Evolutionary conservation across 2,888 invertebrate species (phyloP).

Genomic region (Amiota mariae): DNA sequence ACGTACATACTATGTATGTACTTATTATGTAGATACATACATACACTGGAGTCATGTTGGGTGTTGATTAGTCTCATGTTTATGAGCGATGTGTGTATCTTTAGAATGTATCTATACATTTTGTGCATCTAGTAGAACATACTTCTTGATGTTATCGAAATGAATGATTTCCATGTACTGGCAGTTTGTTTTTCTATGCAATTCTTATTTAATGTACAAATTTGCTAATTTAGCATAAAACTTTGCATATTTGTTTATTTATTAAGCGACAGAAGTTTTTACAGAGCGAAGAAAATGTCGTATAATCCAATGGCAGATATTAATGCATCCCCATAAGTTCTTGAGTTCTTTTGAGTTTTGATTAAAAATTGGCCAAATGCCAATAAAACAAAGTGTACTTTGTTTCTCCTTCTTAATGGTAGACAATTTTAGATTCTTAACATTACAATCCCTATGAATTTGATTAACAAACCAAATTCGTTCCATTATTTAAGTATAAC

Average conservation of each 20-base stretch:
- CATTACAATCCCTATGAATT: no score
- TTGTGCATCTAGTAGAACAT: background rate
- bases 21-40: no score
- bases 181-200: conserved; percentile 60
- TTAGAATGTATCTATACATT: background rate
- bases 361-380: conserved; percentile 70
- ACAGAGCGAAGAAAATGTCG: conserved; percentile 22
- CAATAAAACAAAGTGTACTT: background rate
- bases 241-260: conserved; percentile 70
- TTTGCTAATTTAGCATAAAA: conserved; percentile 74
- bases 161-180: conserved; percentile 61
- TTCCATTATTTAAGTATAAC: no score
- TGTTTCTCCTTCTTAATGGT: background rate
- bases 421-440: conserved; percentile 3
- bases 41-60: conserved; percentile 13
- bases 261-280: conserved; percentile 41
- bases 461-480: no score
- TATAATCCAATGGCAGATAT: conserved; percentile 59
- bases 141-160: conserved; percentile 28
- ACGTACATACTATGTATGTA: no score
- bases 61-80: conserved; percentile 20
- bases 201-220: conserved; percentile 71
- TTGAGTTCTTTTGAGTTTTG: conserved; percentile 52
- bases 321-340: conserved; percentile 60
- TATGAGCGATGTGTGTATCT: background rate